A percentile compares a stretch with the other conserved stretches of the same genome.
These are phyloP conservation scores for Aldabrachelys gigantea DNA, from an alignment of 2,113 vertebrate genomes.

Conservation along the genomic window DNA sequence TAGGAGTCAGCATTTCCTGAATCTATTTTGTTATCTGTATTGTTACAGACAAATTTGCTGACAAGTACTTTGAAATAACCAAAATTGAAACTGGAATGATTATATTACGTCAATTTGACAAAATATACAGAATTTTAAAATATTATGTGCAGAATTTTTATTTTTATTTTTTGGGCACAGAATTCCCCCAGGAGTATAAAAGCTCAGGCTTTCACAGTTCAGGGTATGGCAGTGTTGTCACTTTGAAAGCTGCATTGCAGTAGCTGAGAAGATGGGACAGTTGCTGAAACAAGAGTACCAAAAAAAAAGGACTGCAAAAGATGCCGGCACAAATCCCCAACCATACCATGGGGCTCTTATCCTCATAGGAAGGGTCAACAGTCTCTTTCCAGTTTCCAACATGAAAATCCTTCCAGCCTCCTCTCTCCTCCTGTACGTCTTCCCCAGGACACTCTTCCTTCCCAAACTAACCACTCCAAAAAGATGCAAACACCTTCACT, in stretches of 20 bases:
- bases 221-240: background rate
- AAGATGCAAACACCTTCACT: background rate
- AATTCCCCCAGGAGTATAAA: background rate
- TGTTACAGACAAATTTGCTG: too few relatives aligned
- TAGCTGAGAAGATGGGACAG: background rate
- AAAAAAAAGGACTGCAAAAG: background rate
- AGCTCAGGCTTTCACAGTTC: background rate
- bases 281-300: background rate
- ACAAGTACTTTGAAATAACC: too few relatives aligned
- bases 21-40: too few relatives aligned
- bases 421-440: background rate
- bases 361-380: background rate
- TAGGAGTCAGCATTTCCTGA: too few relatives aligned
- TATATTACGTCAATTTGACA: background rate
- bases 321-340: background rate
- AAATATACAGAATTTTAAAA: background rate
- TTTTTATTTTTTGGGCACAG: too few relatives aligned
- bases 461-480: background rate
- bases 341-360: background rate
- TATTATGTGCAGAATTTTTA: background rate
- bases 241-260: background rate
- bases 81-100: too few relatives aligned
- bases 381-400: background rate
- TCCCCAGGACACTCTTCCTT: background rate
- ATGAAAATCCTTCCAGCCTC: background rate